Evolutionary conservation across 2,113 vertebrate genomes (phyloP).

Genomic region (Gambusia holbrooki): DNA sequence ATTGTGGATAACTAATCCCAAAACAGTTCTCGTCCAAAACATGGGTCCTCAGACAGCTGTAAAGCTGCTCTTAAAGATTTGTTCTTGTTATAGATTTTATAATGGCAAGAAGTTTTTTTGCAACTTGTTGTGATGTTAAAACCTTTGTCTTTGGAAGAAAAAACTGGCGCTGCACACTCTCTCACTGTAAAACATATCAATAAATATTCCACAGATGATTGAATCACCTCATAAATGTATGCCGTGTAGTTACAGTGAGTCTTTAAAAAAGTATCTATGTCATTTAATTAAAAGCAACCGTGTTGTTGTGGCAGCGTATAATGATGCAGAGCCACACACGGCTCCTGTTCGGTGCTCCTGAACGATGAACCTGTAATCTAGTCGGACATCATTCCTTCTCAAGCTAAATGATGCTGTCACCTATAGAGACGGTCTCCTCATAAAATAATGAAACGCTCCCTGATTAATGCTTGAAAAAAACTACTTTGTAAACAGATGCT

Average conservation of each 20-base stretch:
- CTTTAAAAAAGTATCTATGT: constrained; percentile 20
- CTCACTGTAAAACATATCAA: neutral
- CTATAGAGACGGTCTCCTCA: constrained; percentile 34
- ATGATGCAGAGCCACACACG: constrained; percentile 3
- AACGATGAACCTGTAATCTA: constrained; percentile 40
- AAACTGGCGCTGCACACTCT: neutral
- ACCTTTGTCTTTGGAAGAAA: neutral
- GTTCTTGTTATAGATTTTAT: neutral
- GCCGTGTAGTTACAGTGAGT: neutral
- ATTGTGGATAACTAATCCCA: neutral
- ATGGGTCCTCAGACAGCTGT: neutral
- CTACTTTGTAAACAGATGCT: constrained; percentile 27
- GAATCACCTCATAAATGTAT: constrained; percentile 16
- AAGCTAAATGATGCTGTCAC: constrained; percentile 52
- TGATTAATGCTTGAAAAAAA: constrained; percentile 50
- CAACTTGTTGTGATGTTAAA: neutral
- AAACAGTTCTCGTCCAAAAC: neutral
- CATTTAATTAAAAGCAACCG: neutral
- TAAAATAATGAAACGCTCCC: constrained; percentile 35
- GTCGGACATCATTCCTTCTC: constrained; percentile 32
- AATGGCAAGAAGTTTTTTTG: neutral
- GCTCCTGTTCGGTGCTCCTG: constrained; percentile 17
- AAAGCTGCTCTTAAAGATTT: neutral
- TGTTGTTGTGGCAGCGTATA: neutral
- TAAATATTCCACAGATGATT: constrained; percentile 11